Evolutionary conservation across 2,888 invertebrate species (phyloP).

Genomic region (Xestoiulus laeticollis): DNA sequence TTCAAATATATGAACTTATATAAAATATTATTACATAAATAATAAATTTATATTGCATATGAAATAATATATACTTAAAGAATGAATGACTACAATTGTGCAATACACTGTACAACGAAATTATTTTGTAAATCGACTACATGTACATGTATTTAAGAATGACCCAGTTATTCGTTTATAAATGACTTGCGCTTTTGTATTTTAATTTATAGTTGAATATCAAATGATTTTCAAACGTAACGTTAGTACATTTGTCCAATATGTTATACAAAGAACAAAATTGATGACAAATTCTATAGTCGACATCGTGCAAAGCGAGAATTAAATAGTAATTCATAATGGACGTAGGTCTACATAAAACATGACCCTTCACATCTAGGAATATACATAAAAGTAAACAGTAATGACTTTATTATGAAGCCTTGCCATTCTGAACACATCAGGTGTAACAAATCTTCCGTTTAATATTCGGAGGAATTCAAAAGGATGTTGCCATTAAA

Average conservation of each 20-base stretch:
- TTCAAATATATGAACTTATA: too few species aligned
- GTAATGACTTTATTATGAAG: slow-evolving; percentile 30
- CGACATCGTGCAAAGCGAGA: not conserved
- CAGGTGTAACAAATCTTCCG: not conserved
- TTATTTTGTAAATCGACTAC: too few species aligned
- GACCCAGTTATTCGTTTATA: too few species aligned
- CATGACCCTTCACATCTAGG: not conserved
- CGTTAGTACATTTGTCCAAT: not conserved
- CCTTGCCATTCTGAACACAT: not conserved
- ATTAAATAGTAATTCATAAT: slow-evolving; percentile 30
- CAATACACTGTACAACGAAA: too few species aligned
- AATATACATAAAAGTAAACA: not conserved
- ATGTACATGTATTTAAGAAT: too few species aligned
- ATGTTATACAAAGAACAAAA: not conserved
- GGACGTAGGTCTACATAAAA: not conserved
- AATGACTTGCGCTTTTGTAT: too few species aligned
- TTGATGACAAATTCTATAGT: not conserved
- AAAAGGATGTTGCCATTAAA: not conserved
- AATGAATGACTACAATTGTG: too few species aligned
- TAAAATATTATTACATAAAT: too few species aligned
- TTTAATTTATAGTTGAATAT: too few species aligned
- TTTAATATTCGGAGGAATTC: not conserved
- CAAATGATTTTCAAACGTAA: not conserved
- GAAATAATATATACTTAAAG: too few species aligned
- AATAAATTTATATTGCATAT: too few species aligned